These are phyloP conservation scores for Troilus luridus DNA, from an alignment of 2,888 invertebrate genomes.

Conservation along the genomic window DNA sequence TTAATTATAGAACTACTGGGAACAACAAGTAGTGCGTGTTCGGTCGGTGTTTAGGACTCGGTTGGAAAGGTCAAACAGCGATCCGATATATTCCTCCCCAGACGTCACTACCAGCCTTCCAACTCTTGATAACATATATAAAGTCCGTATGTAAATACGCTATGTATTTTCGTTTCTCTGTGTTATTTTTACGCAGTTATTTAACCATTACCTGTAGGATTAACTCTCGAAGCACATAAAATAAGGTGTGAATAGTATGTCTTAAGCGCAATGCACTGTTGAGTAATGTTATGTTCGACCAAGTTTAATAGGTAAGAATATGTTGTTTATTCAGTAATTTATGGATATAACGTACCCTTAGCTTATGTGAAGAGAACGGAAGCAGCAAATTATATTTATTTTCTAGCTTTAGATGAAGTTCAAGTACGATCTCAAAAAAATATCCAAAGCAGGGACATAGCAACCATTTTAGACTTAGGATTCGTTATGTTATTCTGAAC, in stretches of 20 bases:
- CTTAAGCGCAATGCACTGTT: neutral
- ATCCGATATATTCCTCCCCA: slow-evolving; percentile 6
- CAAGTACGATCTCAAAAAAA: no score
- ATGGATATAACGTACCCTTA: neutral
- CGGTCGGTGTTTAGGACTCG: neutral
- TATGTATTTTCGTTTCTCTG: neutral
- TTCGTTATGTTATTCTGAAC: no score
- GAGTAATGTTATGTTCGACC: neutral
- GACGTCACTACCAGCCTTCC: slow-evolving; percentile 27
- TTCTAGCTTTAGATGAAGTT: no score
- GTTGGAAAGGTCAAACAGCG: slow-evolving; percentile 25
- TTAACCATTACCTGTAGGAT: neutral
- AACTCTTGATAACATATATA: neutral
- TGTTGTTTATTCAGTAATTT: neutral
- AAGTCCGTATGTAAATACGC: neutral
- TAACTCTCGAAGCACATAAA: neutral
- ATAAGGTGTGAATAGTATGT: neutral
- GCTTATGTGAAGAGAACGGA: neutral
- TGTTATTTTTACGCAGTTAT: neutral
- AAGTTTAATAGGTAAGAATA: neutral
- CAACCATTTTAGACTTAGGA: no score
- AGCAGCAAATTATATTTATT: neutral
- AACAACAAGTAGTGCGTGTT: slow-evolving; percentile 31
- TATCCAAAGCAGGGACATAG: no score
- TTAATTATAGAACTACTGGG: neutral